phyloP scores from a whole-genome alignment of 2,113 vertebrate species.

The Pleuronectes platessa region DNA sequence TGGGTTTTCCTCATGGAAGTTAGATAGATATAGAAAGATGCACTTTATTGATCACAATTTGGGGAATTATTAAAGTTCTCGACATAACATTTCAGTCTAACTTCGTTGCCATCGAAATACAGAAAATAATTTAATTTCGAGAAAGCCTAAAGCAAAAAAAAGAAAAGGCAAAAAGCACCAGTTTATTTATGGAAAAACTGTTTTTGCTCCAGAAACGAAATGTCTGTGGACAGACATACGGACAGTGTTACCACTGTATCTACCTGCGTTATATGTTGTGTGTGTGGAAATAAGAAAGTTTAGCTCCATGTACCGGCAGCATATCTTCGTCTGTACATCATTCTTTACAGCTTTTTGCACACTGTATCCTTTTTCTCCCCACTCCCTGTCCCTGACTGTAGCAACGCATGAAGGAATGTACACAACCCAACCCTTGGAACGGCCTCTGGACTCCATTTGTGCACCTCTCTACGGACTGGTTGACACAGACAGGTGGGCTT shows the following conservation, averaged over 20 bases:
- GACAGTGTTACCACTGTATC: no score
- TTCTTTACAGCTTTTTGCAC: constrained; percentile 37
- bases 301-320: not conserved
- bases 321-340: constrained; percentile 16
- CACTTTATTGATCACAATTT: no score
- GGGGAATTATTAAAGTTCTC: not conserved
- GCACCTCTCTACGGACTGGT: constrained; percentile 59
- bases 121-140: not conserved
- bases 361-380: constrained; percentile 36
- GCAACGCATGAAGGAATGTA: constrained; percentile 45
- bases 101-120: no score
- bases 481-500: constrained; percentile 67
- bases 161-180: not conserved
- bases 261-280: no score
- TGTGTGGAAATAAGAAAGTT: not conserved
- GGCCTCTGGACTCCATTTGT: constrained; percentile 34
- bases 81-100: not conserved
- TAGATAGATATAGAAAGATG: no score
- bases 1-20: no score
- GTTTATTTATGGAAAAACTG: not conserved
- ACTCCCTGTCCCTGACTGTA: constrained; percentile 29
- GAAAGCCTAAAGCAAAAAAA: not conserved
- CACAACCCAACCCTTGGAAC: constrained; percentile 49
- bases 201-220: no score
- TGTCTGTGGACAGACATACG: no score